These are phyloP conservation scores for Cataglyphis albicans DNA, from an alignment of 2,888 invertebrate genomes.

Conservation along the genomic window DNA sequence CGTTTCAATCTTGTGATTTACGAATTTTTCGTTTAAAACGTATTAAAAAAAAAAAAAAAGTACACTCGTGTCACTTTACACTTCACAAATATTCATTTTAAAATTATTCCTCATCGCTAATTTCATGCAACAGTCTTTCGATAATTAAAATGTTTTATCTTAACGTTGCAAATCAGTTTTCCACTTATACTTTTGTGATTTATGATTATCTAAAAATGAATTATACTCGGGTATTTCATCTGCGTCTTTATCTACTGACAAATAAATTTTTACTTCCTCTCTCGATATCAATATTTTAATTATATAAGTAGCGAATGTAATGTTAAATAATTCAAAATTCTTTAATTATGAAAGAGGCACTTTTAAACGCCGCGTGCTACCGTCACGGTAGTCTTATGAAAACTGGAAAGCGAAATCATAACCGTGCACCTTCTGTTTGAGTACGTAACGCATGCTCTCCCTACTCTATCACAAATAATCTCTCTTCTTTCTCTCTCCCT, in stretches of 20 bases:
- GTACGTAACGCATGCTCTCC: slow-evolving; percentile 73
- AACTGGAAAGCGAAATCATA: slow-evolving; percentile 81
- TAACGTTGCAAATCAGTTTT: not conserved
- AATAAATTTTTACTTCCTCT: not conserved
- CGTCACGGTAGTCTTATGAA: slow-evolving; percentile 76
- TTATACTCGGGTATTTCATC: not conserved
- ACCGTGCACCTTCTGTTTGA: slow-evolving; percentile 73
- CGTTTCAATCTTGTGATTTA: not conserved
- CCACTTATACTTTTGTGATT: not conserved
- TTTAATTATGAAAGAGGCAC: not conserved
- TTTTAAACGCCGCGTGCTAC: slow-evolving; percentile 27
- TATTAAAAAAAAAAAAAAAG: not conserved
- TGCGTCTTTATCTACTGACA: not conserved
- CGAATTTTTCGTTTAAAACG: not conserved
- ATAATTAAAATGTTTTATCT: slow-evolving; percentile 1
- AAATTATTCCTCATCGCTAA: slow-evolving; percentile 2
- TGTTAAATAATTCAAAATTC: not conserved
- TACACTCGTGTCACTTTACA: not conserved
- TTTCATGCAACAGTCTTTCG: not conserved
- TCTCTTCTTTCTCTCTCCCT: not conserved
- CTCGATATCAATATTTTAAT: not conserved
- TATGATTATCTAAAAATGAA: not conserved
- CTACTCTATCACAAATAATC: slow-evolving; percentile 58
- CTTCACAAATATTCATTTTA: not conserved
- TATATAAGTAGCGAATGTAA: not conserved